Evolutionary conservation across 2,888 invertebrate genomes (phyloP).

Genomic region (Lasioglossum zephyrum): DNA sequence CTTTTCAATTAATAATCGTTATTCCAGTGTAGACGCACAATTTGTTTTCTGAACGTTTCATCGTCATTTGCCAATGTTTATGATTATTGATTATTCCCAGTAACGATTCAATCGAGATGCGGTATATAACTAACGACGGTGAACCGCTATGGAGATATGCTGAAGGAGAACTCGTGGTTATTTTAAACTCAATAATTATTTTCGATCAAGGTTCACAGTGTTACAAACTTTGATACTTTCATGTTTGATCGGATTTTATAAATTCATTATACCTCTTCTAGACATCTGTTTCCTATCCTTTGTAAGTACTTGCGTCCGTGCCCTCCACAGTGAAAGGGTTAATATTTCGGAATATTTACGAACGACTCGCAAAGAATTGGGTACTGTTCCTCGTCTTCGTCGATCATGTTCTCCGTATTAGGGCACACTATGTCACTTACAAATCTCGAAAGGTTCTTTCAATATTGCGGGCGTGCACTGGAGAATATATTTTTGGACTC

Average conservation of each 20-base stretch:
- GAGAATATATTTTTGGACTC: conserved; percentile 46
- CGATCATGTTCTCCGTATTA: conserved; percentile 8
- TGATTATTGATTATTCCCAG: not conserved
- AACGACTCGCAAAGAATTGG: conserved; percentile 39
- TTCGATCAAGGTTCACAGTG: not conserved
- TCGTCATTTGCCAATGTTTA: not conserved
- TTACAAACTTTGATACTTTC: not conserved
- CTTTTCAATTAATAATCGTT: not conserved
- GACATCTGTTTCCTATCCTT: not conserved
- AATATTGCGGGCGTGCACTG: conserved; percentile 37
- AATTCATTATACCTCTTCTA: not conserved
- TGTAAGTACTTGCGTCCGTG: not conserved
- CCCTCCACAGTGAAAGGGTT: conserved; percentile 18
- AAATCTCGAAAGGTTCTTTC: conserved; percentile 39
- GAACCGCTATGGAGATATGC: not conserved
- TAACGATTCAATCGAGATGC: not conserved
- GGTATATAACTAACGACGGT: not conserved
- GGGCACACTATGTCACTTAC: conserved; percentile 26
- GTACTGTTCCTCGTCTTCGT: conserved; percentile 29
- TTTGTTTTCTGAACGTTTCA: not conserved
- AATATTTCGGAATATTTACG: conserved; percentile 42
- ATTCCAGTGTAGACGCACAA: not conserved
- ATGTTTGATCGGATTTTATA: not conserved
- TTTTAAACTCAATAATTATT: not conserved
- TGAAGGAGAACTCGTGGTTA: not conserved